Conservation (phyloP, 2,797 vertebrate genomes). For the Triplophysa yarkandensis region DNA sequence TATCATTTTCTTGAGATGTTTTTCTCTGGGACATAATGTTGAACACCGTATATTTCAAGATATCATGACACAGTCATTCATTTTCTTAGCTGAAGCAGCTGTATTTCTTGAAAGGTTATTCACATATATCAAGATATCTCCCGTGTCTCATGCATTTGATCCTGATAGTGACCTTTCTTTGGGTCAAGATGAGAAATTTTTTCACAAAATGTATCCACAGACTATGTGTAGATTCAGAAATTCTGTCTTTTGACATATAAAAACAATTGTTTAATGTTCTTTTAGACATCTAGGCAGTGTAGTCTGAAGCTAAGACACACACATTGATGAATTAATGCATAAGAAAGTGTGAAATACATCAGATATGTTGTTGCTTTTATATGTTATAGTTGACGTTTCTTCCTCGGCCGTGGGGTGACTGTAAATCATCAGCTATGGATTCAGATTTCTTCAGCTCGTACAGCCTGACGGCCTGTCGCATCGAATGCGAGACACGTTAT, state of each 20-base stretch:
- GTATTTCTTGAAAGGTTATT: neutral
- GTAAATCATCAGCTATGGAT: constrained; percentile 87
- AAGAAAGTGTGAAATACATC: constrained; percentile 12
- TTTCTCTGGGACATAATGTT: too few species aligned
- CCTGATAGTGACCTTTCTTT: constrained; percentile 9
- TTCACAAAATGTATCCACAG: too few species aligned
- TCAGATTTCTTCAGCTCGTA: constrained; percentile 95
- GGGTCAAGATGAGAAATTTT: too few species aligned
- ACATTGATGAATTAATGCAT: neutral
- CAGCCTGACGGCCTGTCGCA: constrained; percentile 95
- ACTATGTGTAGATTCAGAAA: too few species aligned
- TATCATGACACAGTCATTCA: neutral
- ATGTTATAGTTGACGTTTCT: constrained; percentile 89
- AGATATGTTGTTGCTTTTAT: constrained; percentile 24
- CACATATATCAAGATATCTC: neutral
- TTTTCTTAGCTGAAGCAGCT: neutral
- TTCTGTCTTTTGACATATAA: too few species aligned
- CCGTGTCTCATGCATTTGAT: too few species aligned
- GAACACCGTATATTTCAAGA: too few species aligned
- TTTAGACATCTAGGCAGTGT: too few species aligned
- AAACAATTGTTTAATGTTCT: too few species aligned
- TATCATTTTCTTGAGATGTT: too few species aligned
- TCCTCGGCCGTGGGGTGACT: constrained; percentile 96
- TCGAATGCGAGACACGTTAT: constrained; percentile 97
- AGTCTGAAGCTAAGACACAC: too few species aligned